Base-by-base conservation (phyloP, 2,113 vertebrate genomes). In the Myotis brandtii region DNA sequence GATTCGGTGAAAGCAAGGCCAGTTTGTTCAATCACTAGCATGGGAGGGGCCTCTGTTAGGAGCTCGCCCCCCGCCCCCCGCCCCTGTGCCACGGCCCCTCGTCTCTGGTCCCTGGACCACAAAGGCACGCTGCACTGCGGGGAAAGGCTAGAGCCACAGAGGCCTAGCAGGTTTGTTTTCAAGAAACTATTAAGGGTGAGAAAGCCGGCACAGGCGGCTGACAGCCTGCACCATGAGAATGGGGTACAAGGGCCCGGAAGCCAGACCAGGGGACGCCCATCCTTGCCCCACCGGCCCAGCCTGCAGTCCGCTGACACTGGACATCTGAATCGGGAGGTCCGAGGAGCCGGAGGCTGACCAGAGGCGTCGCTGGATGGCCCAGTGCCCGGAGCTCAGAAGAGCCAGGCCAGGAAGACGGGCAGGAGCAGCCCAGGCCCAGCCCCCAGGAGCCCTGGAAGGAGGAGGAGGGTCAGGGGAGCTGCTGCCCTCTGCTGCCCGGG, bases 391-490 rank as follows among this genome's bases (percentile, higher is more conserved):
- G 67, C 32, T 96, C 89, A 97, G 85, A 96, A 67, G 20, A 95
- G 88, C 76, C n/a, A 48, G 12, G 21, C 89, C 88, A 96, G 94
- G 46, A 98, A 34, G 20, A 89, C 17, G 25, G 96, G 94, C 81
- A 97, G 85, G 48, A 98, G 32, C 3, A 95, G 4, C 54, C 69
- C 0, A 11, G 94, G 84, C 92, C 96, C 92, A 25, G 50, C 30
- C 84, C n/a, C 16, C 90, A 95, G 85, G 94, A 95, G 76, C 43
- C 69, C 97, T 98, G 97, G 75, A 96, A 98, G 14, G n/a, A 50
- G 96, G 25, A 96, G 43, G 92, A 72, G 92, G 32, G 25, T 62
- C 59, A 62, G 59, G 59, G 23, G 1, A 54, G 30, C 27, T 25
- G 18, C 30, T 37, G 13, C 69, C 32, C 25, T 34, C 50, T 56